phyloP scores from a whole-genome alignment of 30 jellyfish, hydroid and myxozoan species.

The Cassiopea xamachana region DNA sequence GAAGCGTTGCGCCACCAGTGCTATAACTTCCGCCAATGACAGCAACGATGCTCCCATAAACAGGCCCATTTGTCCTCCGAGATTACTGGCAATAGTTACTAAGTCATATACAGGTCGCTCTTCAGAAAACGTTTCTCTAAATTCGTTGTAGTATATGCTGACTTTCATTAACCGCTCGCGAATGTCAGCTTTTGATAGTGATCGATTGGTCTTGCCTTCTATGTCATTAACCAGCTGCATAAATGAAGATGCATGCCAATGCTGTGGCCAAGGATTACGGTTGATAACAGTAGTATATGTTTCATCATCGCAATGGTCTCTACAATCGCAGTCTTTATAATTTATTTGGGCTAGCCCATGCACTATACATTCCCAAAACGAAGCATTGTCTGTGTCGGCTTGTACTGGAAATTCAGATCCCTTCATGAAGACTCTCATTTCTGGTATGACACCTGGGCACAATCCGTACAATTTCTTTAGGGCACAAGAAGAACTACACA shows the following conservation, averaged over 20 bases:
- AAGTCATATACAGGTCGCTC: constrained; percentile 28
- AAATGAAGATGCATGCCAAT: constrained; percentile 9
- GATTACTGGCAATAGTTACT: constrained; percentile 9
- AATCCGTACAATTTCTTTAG: neutral
- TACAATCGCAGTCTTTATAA: neutral
- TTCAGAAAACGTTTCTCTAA: neutral
- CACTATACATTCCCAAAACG: no score
- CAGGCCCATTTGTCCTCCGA: constrained; percentile 69
- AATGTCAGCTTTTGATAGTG: constrained; percentile 5
- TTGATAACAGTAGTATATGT: neutral
- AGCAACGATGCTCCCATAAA: constrained; percentile 56
- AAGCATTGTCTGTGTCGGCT: no score
- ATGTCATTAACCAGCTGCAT: neutral
- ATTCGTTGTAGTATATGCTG: constrained; percentile 38
- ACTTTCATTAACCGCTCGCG: constrained; percentile 48
- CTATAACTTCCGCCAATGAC: constrained; percentile 40
- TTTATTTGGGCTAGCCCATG: no score
- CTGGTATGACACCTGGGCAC: neutral
- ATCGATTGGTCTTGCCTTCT: neutral
- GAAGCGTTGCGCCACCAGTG: constrained; percentile 7
- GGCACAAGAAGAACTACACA: neutral
- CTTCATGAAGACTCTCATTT: neutral
- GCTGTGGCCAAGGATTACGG: constrained; percentile 56
- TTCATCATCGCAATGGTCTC: constrained; percentile 8
- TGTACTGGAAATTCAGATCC: neutral